These are phyloP conservation scores for Pygocentrus nattereri DNA, from an alignment of 2,797 vertebrate genomes.

Conservation along the genomic window DNA sequence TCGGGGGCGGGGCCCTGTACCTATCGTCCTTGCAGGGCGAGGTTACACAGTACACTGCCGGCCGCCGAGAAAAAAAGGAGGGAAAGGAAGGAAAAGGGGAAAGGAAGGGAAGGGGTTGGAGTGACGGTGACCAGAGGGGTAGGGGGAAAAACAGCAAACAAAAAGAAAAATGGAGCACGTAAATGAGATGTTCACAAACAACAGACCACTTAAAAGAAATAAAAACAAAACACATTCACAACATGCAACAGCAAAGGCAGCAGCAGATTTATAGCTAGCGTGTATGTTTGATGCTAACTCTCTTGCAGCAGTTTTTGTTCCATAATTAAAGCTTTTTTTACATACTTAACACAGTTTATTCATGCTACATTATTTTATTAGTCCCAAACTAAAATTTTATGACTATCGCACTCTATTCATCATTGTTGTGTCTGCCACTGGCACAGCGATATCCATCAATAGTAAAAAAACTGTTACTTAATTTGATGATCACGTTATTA, in stretches of 20 bases:
- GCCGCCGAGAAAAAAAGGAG: slow-evolving; percentile 71
- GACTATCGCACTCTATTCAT: too few species aligned
- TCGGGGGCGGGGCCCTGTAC: slow-evolving; percentile 95
- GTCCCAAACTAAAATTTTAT: too few species aligned
- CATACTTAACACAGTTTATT: too few species aligned
- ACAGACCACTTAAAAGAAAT: slow-evolving; percentile 76
- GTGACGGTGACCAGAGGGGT: slow-evolving; percentile 38
- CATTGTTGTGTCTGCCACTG: too few species aligned
- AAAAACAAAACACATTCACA: slow-evolving; percentile 66
- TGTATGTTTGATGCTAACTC: not conserved
- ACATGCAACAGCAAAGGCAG: slow-evolving; percentile 75
- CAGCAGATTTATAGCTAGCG: slow-evolving; percentile 61
- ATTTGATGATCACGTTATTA: not conserved
- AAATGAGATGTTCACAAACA: slow-evolving; percentile 83
- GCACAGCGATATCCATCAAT: too few species aligned
- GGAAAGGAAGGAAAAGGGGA: slow-evolving; percentile 48
- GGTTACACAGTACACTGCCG: slow-evolving; percentile 98
- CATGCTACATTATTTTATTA: too few species aligned
- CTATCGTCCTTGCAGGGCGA: slow-evolving; percentile 95
- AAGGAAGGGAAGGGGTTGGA: slow-evolving; percentile 58
- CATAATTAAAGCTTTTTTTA: not conserved
- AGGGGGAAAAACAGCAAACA: slow-evolving; percentile 73
- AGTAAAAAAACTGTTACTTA: too few species aligned
- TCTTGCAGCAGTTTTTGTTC: not conserved
- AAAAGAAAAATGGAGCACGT: slow-evolving; percentile 68